Evolutionary conservation across 2,113 vertebrate genomes (phyloP).

Genomic region (Salvelinus sp.): DNA sequence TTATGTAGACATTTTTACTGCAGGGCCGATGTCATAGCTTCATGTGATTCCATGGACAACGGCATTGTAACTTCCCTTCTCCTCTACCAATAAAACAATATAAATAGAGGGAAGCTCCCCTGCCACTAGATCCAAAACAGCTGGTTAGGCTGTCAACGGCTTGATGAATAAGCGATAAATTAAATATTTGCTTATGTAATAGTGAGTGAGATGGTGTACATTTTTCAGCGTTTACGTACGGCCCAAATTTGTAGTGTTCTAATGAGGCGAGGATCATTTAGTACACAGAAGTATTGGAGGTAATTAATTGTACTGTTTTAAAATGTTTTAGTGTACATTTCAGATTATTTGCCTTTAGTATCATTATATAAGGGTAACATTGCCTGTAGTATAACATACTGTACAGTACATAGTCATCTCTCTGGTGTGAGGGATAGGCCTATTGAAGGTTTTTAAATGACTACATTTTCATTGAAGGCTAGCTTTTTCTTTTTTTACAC

Average conservation of each 20-base stretch:
- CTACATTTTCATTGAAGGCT: too few species aligned
- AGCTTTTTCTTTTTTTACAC: not conserved
- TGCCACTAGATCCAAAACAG: conserved; percentile 2
- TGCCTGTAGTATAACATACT: not conserved
- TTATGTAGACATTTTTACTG: conserved; percentile 31
- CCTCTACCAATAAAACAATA: conserved; percentile 10
- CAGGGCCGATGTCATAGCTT: conserved; percentile 35
- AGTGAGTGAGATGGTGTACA: not conserved
- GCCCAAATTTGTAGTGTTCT: not conserved
- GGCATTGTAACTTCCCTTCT: not conserved
- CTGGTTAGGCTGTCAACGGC: conserved; percentile 16
- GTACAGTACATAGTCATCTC: not conserved
- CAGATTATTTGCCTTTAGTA: not conserved
- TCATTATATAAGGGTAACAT: not conserved
- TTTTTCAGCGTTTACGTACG: not conserved
- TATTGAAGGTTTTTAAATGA: not conserved
- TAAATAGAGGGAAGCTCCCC: conserved; percentile 12
- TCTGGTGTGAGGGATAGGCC: too few species aligned
- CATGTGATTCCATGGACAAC: not conserved
- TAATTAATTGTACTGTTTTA: not conserved
- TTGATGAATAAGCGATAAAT: not conserved
- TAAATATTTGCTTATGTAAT: not conserved
- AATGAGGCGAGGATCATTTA: not conserved
- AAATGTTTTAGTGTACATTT: not conserved
- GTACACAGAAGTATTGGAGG: too few species aligned